Conservation (phyloP, 2,113 vertebrate species). For the Isurus oxyrinchus region DNA sequence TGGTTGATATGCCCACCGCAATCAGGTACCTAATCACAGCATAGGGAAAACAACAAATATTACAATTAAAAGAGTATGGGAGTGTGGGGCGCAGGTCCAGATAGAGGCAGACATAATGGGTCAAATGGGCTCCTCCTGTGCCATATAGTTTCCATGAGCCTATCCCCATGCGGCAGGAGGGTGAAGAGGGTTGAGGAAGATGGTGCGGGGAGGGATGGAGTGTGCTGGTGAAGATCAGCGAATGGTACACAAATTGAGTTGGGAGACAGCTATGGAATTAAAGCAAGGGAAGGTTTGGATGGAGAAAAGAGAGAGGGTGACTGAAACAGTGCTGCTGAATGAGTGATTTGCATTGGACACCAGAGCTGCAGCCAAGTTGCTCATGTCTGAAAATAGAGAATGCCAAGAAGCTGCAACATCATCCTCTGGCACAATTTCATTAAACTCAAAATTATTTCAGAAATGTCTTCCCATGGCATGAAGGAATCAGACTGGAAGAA, state of each 20-base stretch:
- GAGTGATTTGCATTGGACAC: background rate
- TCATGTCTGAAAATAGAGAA: background rate
- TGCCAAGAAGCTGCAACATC: background rate
- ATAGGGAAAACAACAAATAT: background rate
- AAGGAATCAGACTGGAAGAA: background rate
- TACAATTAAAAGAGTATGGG: background rate
- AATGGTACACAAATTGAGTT: too few species aligned
- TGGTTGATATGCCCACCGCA: background rate
- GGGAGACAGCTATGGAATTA: background rate
- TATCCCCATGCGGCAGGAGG: background rate
- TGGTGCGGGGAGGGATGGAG: background rate
- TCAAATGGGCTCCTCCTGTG: background rate
- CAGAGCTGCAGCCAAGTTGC: background rate
- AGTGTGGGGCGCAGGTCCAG: background rate
- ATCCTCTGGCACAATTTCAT: background rate
- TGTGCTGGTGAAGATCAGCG: background rate
- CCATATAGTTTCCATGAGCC: background rate
- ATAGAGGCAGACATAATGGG: background rate
- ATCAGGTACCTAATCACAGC: background rate
- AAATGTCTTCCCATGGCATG: too few species aligned
- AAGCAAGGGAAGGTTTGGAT: background rate
- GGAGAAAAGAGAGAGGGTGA: background rate
- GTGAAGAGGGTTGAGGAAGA: background rate
- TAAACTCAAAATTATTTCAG: background rate
- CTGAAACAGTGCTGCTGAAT: background rate